Conservation (phyloP, 2,113 vertebrate species). For the Paralichthys olivaceus region DNA sequence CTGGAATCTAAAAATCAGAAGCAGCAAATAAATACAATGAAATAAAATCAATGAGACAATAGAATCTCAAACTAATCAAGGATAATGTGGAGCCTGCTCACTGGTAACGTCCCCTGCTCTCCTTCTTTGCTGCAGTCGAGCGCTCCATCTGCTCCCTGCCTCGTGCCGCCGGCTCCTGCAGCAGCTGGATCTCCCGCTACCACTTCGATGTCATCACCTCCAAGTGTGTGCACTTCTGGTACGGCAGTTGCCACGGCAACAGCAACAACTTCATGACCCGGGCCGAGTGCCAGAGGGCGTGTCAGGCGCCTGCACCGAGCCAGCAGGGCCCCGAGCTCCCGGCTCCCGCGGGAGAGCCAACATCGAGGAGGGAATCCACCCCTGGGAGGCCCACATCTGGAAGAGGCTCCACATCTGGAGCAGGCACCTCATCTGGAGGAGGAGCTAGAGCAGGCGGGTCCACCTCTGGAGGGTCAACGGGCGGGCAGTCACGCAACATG, state of each 20-base stretch:
- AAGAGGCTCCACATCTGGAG: slow-evolving; percentile 3
- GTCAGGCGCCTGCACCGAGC: slow-evolving; percentile 48
- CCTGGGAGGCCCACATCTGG: slow-evolving; percentile 8
- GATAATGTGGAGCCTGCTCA: too few relatives aligned
- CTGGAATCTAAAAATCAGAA: too few relatives aligned
- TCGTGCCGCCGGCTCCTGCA: slow-evolving; percentile 87
- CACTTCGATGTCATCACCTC: slow-evolving; percentile 87
- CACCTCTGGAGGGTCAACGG: slow-evolving; percentile 10
- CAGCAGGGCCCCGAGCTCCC: slow-evolving; percentile 8
- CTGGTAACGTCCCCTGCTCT: neutral
- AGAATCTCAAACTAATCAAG: too few relatives aligned
- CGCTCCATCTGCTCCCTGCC: slow-evolving; percentile 88
- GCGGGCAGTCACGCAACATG: slow-evolving; percentile 47
- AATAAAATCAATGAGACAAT: too few relatives aligned
- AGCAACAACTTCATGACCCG: slow-evolving; percentile 89
- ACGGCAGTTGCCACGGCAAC: slow-evolving; percentile 92
- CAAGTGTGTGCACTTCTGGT: slow-evolving; percentile 95
- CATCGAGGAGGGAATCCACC: slow-evolving; percentile 9
- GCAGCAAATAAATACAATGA: too few relatives aligned
- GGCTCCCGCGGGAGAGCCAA: neutral
- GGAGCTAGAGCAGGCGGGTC: slow-evolving; percentile 21
- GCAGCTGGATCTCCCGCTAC: slow-evolving; percentile 88
- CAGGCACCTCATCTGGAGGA: slow-evolving; percentile 18
- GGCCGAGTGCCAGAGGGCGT: slow-evolving; percentile 87
- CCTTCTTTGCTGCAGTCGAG: slow-evolving; percentile 77